These are phyloP conservation scores for Megaceryle alcyon DNA, from an alignment of 2,797 vertebrate genomes.

Conservation along the genomic window DNA sequence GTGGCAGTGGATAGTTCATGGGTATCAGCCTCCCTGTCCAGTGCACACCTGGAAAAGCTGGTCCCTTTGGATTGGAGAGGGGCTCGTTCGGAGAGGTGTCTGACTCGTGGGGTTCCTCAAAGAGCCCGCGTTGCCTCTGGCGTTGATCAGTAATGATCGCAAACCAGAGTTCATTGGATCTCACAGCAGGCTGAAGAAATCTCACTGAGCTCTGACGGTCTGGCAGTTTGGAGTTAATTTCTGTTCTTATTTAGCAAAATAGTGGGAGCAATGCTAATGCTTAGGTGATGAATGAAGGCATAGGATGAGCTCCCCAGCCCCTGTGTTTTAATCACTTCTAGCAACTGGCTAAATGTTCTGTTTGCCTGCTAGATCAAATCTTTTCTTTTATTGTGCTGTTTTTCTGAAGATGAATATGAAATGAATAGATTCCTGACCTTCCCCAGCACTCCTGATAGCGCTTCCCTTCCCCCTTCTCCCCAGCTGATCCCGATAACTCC, in stretches of 20 bases:
- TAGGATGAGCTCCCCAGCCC: neutral
- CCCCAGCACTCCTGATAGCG: conserved; percentile 56
- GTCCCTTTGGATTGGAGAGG: neutral
- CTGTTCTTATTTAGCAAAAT: neutral
- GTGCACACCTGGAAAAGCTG: rapidly evolving
- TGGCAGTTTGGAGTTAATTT: neutral
- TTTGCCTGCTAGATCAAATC: conserved; percentile 66
- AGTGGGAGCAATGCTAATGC: neutral
- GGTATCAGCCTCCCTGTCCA: neutral
- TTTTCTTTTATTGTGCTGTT: conserved; percentile 69
- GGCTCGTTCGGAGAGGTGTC: neutral
- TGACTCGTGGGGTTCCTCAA: rapidly evolving
- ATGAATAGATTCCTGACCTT: conserved; percentile 70
- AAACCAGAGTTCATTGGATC: neutral
- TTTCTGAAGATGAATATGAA: conserved; percentile 77
- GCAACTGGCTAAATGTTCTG: conserved; percentile 68
- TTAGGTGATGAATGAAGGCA: neutral
- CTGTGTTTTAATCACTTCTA: conserved; percentile 12
- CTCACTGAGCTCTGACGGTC: neutral
- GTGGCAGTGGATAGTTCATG: rapidly evolving
- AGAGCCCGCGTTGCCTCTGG: neutral
- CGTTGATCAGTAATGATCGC: neutral
- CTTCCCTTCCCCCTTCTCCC: conserved; percentile 75
- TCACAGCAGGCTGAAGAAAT: neutral
- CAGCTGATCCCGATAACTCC: conserved; percentile 75